Percentiles rank a stretch among this genome's conserved stretches.
Evolutionary conservation across 1,140 invertebrate species (phyloP).

Genomic region (Zaprionus gabonicus): DNA sequence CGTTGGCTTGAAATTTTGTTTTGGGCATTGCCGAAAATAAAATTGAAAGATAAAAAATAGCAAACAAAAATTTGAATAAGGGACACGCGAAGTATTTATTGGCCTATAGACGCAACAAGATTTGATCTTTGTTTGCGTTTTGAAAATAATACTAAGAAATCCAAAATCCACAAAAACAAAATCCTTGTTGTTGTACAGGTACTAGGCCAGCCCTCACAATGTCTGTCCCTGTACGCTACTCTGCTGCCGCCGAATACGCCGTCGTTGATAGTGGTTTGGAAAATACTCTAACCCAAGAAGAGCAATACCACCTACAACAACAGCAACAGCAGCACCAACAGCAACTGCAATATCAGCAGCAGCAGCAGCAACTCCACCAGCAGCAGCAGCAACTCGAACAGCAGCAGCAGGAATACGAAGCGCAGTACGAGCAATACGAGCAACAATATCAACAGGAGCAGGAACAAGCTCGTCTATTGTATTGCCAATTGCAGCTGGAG

Average conservation of each 20-base stretch:
- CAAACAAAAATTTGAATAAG: constrained; percentile 42
- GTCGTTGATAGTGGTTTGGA: constrained; percentile 83
- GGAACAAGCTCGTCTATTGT: constrained; percentile 53
- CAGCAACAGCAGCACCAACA: constrained; percentile 53
- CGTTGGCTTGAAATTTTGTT: constrained; percentile 63
- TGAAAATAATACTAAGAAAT: constrained; percentile 11
- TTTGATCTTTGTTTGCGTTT: constrained; percentile 39
- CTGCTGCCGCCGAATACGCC: constrained; percentile 84
- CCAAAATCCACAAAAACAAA: constrained; percentile 43
- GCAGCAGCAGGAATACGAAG: constrained; percentile 46
- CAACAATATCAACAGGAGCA: constrained; percentile 65
- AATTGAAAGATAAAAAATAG: constrained; percentile 37
- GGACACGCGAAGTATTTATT: constrained; percentile 37
- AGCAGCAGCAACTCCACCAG: constrained; percentile 48
- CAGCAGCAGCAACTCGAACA: constrained; percentile 35
- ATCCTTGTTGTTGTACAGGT: constrained; percentile 73
- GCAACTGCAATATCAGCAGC: constrained; percentile 52
- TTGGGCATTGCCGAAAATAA: constrained; percentile 72
- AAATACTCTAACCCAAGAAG: constrained; percentile 79
- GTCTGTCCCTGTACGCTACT: constrained; percentile 85
- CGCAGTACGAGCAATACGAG: constrained; percentile 43
- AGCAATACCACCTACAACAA: constrained; percentile 73
- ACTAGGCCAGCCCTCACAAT: constrained; percentile 85
- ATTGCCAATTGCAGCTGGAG: constrained; percentile 65
- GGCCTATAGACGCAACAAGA: constrained; percentile 47